Evolutionary conservation across 2,888 invertebrate genomes (phyloP).

Genomic region (Onchidella celtica): DNA sequence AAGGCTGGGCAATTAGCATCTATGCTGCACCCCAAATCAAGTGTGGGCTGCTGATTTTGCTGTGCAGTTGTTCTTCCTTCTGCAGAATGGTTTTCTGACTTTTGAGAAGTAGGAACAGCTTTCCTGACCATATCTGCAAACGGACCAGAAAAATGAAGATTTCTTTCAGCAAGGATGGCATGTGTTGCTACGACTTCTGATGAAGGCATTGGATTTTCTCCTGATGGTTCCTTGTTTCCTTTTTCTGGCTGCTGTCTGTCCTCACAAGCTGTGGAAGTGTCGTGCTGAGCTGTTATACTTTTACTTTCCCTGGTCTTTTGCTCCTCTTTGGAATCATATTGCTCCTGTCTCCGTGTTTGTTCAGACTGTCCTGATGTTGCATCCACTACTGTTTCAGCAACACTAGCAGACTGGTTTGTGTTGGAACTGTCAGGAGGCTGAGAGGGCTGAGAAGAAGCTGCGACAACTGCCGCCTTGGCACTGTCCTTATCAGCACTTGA

Average conservation of each 20-base stretch:
- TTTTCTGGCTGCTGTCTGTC: not conserved
- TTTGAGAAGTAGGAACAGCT: not conserved
- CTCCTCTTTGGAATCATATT: not conserved
- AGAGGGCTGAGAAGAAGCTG: not conserved
- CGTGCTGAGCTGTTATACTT: not conserved
- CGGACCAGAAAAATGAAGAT: conserved; percentile 24
- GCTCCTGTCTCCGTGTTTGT: not conserved
- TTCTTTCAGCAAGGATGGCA: conserved; percentile 29
- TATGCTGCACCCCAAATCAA: too few species aligned
- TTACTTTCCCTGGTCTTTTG: not conserved
- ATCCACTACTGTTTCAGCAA: not conserved
- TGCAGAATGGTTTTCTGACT: too few species aligned
- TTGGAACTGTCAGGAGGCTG: not conserved
- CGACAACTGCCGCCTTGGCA: not conserved
- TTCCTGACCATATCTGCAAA: conserved; percentile 35
- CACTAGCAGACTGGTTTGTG: not conserved
- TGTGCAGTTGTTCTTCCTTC: too few species aligned
- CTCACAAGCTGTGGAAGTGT: not conserved
- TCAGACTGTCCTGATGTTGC: not conserved
- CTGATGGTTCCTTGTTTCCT: not conserved
- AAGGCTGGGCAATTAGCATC: not conserved
- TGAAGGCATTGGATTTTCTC: not conserved
- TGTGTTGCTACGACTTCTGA: conserved; percentile 30
- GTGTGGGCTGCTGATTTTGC: too few species aligned
- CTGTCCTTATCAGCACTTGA: conserved; percentile 2